Conservation (phyloP, 2,888 invertebrate species). For the Stenichneumon culpator region DNA sequence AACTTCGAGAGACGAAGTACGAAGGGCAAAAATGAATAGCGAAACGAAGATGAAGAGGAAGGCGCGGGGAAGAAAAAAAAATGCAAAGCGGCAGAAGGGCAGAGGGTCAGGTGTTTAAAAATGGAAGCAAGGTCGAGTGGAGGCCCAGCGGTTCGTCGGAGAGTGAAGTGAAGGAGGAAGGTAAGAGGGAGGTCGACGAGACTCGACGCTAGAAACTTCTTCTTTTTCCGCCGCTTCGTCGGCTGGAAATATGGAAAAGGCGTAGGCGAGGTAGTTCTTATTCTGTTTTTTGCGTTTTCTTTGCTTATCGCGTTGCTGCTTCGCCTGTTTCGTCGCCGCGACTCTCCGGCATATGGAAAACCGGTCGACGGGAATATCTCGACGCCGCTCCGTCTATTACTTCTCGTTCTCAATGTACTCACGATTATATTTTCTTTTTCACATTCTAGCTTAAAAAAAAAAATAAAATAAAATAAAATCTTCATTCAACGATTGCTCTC, state of each 20-base stretch:
- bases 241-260: conserved; percentile 27
- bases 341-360: background rate
- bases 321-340: background rate
- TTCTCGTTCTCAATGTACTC: background rate
- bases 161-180: conserved; percentile 20
- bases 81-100: conserved; percentile 28
- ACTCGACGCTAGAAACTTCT: conserved; percentile 4
- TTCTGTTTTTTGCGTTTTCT: background rate
- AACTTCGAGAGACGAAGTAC: conserved; percentile 12
- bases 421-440: background rate
- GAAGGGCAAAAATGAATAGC: conserved; percentile 9
- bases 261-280: conserved; percentile 43
- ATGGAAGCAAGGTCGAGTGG: conserved; percentile 57
- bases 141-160: conserved; percentile 34
- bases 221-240: conserved; percentile 1
- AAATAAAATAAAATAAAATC: no score
- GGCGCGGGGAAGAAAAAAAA: background rate
- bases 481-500: background rate
- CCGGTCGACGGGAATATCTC: conserved; percentile 10
- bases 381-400: background rate
- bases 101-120: conserved; percentile 58
- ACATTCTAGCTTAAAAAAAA: background rate
- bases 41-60: background rate
- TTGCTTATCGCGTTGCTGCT: conserved; percentile 12
- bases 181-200: conserved; percentile 33